Base-by-base conservation (phyloP, 2,113 vertebrate genomes). In the Cebidichthys violaceus region DNA sequence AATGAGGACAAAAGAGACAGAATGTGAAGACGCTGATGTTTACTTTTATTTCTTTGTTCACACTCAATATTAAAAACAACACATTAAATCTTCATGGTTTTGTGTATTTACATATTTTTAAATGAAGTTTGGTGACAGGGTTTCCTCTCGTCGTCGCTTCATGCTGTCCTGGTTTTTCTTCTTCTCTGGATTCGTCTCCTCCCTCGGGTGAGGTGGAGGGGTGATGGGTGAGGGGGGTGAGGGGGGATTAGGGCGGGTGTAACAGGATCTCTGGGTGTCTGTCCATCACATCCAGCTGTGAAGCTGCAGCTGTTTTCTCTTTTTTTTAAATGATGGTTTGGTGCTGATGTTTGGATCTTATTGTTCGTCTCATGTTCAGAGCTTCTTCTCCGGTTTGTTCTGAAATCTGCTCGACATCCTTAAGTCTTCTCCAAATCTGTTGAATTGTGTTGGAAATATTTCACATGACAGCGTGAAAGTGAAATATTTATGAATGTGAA, bases 251-350 rank as follows among this genome's bases (percentile, higher is more conserved):
- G 79, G 82, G 85, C 81, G 77, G 78, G 77, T 74, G 84, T 86
- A 93, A 93, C 89, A 61, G 37, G 88, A 93, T 90, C 88, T 69
- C 3, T 77, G 45, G 43, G 73, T 77, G 88, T 74, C 76, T 27
- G 57, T 72, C 79, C 82, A 74, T 92, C 86, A 89, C 79, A 70
- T 92, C 90, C 87, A 92, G 92, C 92, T 92, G 93, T 91, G 91
- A 73, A 66, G 79, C 81, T 81, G 72, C 90, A 93, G 90, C 88
- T 93, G 92, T 90, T 55, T 70, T 27, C 18, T 39, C 18, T 22
- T 6, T 1, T 9, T 6, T 31, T 33, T 9, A 35, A 29, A 81
- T n/a, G 0, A 0, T 4, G 0, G n/a, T 61, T 41, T 9, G 20
- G 54, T 64, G 8, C 3, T 31, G 27, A 1, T 17, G 8, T 50